phyloP scores from a whole-genome alignment of 2,113 vertebrate species.

The Nettapus auritus region DNA sequence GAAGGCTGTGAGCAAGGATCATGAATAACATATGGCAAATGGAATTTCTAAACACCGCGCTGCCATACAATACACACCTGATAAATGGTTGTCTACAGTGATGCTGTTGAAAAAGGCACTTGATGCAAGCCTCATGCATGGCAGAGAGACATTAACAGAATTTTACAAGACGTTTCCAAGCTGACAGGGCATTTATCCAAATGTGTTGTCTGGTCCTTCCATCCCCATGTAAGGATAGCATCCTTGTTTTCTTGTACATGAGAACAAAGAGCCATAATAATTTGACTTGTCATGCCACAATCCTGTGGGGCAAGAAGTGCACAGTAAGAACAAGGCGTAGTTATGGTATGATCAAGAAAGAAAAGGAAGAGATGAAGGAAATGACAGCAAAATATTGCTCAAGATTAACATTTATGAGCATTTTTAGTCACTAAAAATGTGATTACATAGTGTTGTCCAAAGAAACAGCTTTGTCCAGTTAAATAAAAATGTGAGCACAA shows the following conservation, averaged over 20 bases:
- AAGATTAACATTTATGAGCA: neutral
- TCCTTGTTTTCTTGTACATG: neutral
- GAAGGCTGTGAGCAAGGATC: conserved; percentile 81
- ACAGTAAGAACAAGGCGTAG: neutral
- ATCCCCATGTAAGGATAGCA: neutral
- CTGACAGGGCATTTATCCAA: conserved; percentile 12
- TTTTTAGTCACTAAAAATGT: neutral
- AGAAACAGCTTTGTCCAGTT: neutral
- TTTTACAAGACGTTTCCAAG: conserved; percentile 32
- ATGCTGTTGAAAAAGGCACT: conserved; percentile 72
- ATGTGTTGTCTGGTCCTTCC: neutral
- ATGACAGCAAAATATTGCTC: neutral
- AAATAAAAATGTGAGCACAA: neutral
- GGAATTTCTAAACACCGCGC: conserved; percentile 82
- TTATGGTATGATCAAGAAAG: neutral
- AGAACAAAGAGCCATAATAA: neutral
- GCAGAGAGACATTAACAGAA: conserved; percentile 39
- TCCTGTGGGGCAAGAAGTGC: neutral
- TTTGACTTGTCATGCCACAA: neutral
- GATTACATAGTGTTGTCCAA: neutral
- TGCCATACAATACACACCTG: conserved; percentile 81
- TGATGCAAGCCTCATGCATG: conserved; percentile 65
- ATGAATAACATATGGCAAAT: conserved; percentile 82
- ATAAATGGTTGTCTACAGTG: conserved; percentile 79
- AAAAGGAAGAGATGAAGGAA: neutral